phyloP scores from a whole-genome alignment of 2,888 invertebrate species.

The Xiphydria camelus region DNA sequence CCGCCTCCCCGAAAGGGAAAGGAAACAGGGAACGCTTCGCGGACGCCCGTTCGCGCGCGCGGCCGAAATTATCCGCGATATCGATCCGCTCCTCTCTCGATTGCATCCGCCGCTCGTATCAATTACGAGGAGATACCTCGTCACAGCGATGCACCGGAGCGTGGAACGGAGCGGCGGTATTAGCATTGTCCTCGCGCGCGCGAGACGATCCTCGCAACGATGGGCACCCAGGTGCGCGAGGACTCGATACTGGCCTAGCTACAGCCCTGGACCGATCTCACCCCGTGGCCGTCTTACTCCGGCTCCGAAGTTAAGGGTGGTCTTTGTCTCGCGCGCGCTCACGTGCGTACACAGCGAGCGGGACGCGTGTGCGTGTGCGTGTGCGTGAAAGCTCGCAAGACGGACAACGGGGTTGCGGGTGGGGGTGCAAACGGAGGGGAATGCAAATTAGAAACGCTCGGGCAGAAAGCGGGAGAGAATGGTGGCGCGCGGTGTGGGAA shows the following conservation, averaged over 20 bases:
- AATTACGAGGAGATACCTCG: too few species aligned
- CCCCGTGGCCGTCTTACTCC: conserved; percentile 16
- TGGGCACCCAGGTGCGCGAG: too few species aligned
- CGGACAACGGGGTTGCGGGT: conserved; percentile 46
- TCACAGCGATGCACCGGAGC: too few species aligned
- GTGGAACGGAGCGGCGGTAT: neutral
- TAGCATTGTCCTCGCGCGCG: neutral
- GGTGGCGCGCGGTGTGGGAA: conserved; percentile 15
- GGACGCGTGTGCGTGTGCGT: conserved; percentile 32
- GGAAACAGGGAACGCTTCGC: too few species aligned
- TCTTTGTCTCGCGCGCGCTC: conserved; percentile 38
- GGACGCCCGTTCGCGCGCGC: too few species aligned
- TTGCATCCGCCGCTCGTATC: too few species aligned
- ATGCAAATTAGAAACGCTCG: conserved; percentile 58
- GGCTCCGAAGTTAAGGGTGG: conserved; percentile 38
- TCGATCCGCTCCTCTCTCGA: too few species aligned
- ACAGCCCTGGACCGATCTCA: conserved; percentile 36
- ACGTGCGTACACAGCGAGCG: neutral
- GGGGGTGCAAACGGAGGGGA: conserved; percentile 53
- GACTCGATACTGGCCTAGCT: conserved; percentile 34
- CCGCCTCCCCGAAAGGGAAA: too few species aligned
- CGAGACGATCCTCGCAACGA: too few species aligned
- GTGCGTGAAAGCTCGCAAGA: conserved; percentile 50
- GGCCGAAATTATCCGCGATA: too few species aligned
- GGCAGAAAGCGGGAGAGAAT: conserved; percentile 50